phyloP scores from a whole-genome alignment of 2,888 invertebrate genomes.

The Spicauda simplicius region DNA sequence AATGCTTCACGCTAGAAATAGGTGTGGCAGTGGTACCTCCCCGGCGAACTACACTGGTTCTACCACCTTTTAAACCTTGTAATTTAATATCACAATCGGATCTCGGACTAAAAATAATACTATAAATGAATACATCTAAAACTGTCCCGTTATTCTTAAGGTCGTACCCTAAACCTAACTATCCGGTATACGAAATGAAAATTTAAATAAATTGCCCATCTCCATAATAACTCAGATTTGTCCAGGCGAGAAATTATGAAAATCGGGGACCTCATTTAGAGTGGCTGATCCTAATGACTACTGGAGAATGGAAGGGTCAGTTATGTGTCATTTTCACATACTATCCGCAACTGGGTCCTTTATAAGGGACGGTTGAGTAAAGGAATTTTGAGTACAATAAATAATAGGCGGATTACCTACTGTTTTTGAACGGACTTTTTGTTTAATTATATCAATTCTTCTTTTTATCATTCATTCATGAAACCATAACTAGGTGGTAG shows the following conservation, averaged over 20 bases:
- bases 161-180: not conserved
- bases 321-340: slow-evolving; percentile 16
- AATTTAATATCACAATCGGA: too few relatives aligned
- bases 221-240: slow-evolving; percentile 17
- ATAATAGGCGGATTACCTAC: not conserved
- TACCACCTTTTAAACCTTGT: too few relatives aligned
- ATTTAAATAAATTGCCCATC: slow-evolving; percentile 17
- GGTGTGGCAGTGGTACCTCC: too few relatives aligned
- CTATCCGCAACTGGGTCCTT: slow-evolving; percentile 8
- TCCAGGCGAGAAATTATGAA: slow-evolving; percentile 25
- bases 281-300: slow-evolving; percentile 14
- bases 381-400: slow-evolving; percentile 1
- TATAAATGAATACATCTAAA: too few relatives aligned
- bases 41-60: too few relatives aligned
- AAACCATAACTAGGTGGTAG: too few relatives aligned
- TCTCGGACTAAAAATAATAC: too few relatives aligned
- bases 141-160: too few relatives aligned
- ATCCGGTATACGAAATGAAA: not conserved
- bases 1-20: too few relatives aligned
- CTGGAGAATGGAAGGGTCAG: slow-evolving; percentile 22
- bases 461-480: too few relatives aligned
- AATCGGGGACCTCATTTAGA: slow-evolving; percentile 23
- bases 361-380: slow-evolving; percentile 3
- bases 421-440: not conserved
- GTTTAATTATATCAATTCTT: too few relatives aligned